Evolutionary conservation across 2,888 invertebrate genomes (phyloP), one percentile per base, ranked within the genome.

Genomic region (Scaptomyza caliginosa): DNA sequence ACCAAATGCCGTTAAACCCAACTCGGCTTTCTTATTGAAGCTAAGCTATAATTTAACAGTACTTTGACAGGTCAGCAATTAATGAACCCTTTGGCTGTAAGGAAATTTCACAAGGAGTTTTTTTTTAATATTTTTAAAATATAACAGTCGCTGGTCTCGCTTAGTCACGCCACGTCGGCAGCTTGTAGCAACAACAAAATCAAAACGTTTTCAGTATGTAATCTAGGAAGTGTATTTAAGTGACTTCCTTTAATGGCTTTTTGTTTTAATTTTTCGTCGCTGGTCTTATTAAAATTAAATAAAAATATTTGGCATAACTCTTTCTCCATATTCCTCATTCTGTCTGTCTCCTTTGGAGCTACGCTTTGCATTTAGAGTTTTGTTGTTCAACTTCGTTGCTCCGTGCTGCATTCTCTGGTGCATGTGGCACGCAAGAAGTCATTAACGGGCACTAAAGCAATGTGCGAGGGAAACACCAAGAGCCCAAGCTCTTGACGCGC

Each of bases 341-440:
- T 10, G 13, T 13, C 19, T 24, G 24, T 13, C 50, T 24, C 42
- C 19, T 17, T 38, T 13, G 8, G 7, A 16, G 52, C 63, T 66
- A 21, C 66, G 69, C 60, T 77, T 72, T 77, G 74, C 77, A 69
- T 74, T 77, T 43, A 67, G 24, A 34, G 46, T 28, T 43, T 45
- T 8, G 34, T 24, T 43, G 51, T n/a, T n/a, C n/a, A n/a, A n/a
- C n/a, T n/a, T n/a, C n/a, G n/a, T 6, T 49, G 50, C 34, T 26
- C 43, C 42, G 42, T 59, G 45, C 46, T 46, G 62, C 46, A 66
- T 66, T 59, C 45, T 26, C 36, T 45, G 67, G 60, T 77, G 79
- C 84, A 80, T 80, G 84, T 84, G 81, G 84, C 80, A 80, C 80
- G 84, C 80, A 84, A 80, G 82, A 84, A 67, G 73, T 74, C 79